Conservation (phyloP, 2,113 vertebrate genomes). For the Ciconia maguari region DNA sequence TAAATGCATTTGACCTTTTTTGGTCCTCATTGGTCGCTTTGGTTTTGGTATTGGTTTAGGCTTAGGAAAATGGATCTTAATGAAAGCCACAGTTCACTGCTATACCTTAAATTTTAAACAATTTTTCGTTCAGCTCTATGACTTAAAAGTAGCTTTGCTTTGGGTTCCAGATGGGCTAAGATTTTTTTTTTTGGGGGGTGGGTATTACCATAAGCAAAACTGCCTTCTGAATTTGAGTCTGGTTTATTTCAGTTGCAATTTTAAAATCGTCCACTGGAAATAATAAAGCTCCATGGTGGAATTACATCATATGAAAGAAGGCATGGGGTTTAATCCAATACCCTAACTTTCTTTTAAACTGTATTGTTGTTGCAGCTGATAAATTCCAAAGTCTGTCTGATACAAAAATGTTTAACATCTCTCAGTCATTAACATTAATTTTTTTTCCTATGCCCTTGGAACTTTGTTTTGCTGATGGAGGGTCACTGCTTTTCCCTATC, state of each 20-base stretch:
- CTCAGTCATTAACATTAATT: not conserved
- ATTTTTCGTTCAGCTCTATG: not conserved
- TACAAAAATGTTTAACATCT: not conserved
- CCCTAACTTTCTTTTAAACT: not conserved
- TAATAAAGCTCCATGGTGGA: not conserved
- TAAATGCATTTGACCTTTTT: not conserved
- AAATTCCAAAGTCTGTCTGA: not conserved
- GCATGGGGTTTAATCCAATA: not conserved
- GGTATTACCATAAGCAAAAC: not conserved
- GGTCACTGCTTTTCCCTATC: not conserved
- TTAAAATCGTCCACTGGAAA: not conserved
- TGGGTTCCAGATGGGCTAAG: not conserved
- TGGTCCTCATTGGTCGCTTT: not conserved
- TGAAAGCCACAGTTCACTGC: not conserved
- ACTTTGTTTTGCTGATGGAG: not conserved
- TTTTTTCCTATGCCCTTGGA: not conserved
- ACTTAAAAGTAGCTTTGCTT: not conserved
- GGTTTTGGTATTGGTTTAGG: not conserved
- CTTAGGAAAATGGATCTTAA: not conserved
- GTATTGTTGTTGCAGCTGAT: not conserved
- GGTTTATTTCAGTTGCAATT: not conserved
- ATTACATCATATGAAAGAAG: not conserved
- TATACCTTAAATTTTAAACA: not conserved
- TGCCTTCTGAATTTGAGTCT: not conserved
- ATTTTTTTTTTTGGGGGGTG: not conserved